A percentile compares a stretch with the other conserved stretches of the same genome.
Conservation (phyloP, 2,797 vertebrate genomes). For the Sciurus vulgaris region DNA sequence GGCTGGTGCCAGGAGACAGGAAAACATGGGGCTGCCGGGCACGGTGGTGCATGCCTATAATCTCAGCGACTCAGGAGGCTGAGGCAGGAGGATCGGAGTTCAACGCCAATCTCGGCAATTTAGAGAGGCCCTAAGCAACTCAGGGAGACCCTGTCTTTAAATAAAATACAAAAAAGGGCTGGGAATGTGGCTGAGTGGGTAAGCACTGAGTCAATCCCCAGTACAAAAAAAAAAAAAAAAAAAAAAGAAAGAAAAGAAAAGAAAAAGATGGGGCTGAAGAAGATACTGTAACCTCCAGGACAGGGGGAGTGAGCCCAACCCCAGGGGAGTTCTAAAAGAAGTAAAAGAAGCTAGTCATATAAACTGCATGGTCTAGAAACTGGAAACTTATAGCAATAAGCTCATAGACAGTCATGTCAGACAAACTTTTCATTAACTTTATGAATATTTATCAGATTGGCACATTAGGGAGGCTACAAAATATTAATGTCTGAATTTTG, state of each 20-base stretch:
- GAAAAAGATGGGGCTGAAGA: neutral
- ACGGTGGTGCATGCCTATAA: too few relatives aligned
- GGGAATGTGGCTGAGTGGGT: too few relatives aligned
- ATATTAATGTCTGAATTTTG: conserved; percentile 15
- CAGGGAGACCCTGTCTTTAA: too few relatives aligned
- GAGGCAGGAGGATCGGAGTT: too few relatives aligned
- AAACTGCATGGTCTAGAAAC: neutral
- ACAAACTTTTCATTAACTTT: conserved; percentile 52
- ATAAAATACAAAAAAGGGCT: too few relatives aligned
- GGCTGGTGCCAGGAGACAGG: neutral
- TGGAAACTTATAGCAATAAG: neutral
- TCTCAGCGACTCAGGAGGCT: too few relatives aligned
- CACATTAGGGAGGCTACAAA: neutral
- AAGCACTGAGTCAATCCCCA: too few relatives aligned
- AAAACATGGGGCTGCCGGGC: neutral
- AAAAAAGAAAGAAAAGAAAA: too few relatives aligned
- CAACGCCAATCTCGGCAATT: too few relatives aligned
- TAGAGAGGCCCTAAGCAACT: too few relatives aligned
- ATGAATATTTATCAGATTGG: conserved; percentile 27
- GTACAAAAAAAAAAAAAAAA: too few relatives aligned
- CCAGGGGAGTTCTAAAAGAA: neutral
- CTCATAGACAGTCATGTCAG: neutral
- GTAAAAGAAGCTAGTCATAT: conserved; percentile 31
- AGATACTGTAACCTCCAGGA: neutral
- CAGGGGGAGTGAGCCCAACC: neutral